A percentile compares a stretch with the other conserved stretches of the same genome.
These are phyloP conservation scores for Serripes groenlandicus DNA, from an alignment of 2,888 invertebrate genomes.

Conservation along the genomic window DNA sequence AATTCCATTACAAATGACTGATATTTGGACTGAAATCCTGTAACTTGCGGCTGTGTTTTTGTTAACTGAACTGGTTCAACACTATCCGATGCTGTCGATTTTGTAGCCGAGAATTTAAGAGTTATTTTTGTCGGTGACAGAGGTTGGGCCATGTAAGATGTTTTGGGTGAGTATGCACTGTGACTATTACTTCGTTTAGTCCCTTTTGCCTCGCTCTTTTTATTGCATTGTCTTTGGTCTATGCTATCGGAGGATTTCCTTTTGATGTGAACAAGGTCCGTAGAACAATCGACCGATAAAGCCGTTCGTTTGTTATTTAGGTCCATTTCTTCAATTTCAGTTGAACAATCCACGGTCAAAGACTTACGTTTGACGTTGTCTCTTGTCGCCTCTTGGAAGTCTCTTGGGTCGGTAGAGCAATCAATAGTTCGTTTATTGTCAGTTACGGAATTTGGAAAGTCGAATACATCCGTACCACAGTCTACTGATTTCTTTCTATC, in stretches of 20 bases:
- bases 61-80: slow-evolving; percentile 22
- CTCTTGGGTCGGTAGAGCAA: slow-evolving; percentile 53
- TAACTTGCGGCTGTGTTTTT: slow-evolving; percentile 13
- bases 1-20: slow-evolving; percentile 64
- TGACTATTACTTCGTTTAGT: slow-evolving; percentile 55
- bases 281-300: slow-evolving; percentile 57
- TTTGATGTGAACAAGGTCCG: slow-evolving; percentile 34
- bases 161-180: slow-evolving; percentile 47
- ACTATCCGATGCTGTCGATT: slow-evolving; percentile 38
- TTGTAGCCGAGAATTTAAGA: slow-evolving; percentile 42
- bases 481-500: slow-evolving; percentile 41
- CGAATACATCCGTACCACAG: slow-evolving; percentile 57
- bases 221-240: slow-evolving; percentile 25
- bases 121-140: slow-evolving; percentile 65
- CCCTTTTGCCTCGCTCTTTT: slow-evolving; percentile 45
- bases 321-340: slow-evolving; percentile 24
- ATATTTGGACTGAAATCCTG: slow-evolving; percentile 62
- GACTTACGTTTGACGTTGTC: slow-evolving; percentile 44
- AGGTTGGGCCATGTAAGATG: slow-evolving; percentile 57
- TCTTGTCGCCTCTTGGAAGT: slow-evolving; percentile 41
- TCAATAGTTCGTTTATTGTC: slow-evolving; percentile 39
- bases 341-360: slow-evolving; percentile 42
- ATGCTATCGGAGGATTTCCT: slow-evolving; percentile 41
- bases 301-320: slow-evolving; percentile 46
- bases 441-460: slow-evolving; percentile 48